phyloP scores from a whole-genome alignment of 1,140 invertebrate species.

The Xylocopa sonorina region DNA sequence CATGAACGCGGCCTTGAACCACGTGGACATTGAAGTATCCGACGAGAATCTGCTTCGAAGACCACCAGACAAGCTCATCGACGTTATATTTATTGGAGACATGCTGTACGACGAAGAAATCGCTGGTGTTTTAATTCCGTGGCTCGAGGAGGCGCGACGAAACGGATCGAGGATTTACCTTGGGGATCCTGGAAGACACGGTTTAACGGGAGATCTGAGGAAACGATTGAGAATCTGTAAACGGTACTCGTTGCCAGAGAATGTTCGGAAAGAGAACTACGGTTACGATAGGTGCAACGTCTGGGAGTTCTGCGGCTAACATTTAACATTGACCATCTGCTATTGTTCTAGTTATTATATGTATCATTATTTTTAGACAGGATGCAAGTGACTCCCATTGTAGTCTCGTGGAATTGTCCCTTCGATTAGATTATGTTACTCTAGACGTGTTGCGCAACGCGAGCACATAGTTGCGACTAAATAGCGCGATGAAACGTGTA shows the following conservation, averaged over 20 bases:
- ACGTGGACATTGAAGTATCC: slow-evolving; percentile 74
- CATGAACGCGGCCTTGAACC: slow-evolving; percentile 82
- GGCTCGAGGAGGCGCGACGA: slow-evolving; percentile 74
- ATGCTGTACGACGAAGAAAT: slow-evolving; percentile 84
- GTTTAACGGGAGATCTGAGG: slow-evolving; percentile 61
- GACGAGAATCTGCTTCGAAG: slow-evolving; percentile 75
- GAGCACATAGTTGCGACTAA: too few species aligned
- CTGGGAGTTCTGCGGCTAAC: slow-evolving; percentile 9
- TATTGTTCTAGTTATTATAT: too few species aligned
- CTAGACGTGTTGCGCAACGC: too few species aligned
- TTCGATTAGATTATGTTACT: too few species aligned
- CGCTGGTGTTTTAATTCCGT: slow-evolving; percentile 77
- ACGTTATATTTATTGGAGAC: slow-evolving; percentile 83
- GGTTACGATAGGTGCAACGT: slow-evolving; percentile 60
- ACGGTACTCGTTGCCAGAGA: slow-evolving; percentile 70
- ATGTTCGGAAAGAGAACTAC: slow-evolving; percentile 71
- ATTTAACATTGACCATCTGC: too few species aligned
- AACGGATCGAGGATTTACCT: slow-evolving; percentile 75
- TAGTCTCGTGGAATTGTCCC: too few species aligned
- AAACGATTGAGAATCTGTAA: slow-evolving; percentile 54
- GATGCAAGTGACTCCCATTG: too few species aligned
- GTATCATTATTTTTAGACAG: too few species aligned
- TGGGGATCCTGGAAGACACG: slow-evolving; percentile 77
- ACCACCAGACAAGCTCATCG: slow-evolving; percentile 67
- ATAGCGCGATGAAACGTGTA: not conserved